These are phyloP conservation scores for Danaus chrysippus DNA, from an alignment of 2,888 invertebrate species.

Conservation along the genomic window DNA sequence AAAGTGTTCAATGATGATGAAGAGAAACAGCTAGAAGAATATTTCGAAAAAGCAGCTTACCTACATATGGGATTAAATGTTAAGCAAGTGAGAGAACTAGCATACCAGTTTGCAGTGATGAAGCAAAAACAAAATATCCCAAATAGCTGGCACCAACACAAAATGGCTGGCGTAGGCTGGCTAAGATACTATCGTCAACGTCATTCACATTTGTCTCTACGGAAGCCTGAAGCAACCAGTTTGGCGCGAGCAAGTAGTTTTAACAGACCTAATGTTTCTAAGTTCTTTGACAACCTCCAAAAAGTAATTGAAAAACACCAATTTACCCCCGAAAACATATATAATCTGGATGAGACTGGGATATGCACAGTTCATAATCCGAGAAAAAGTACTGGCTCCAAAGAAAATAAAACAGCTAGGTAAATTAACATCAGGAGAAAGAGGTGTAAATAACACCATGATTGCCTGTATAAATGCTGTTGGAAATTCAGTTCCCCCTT, in stretches of 20 bases:
- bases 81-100: too few species aligned
- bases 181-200: constrained; percentile 15
- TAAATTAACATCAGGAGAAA: constrained; percentile 24
- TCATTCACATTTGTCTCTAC: constrained; percentile 15
- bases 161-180: constrained; percentile 22
- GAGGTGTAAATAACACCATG: constrained; percentile 23
- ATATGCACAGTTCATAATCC: constrained; percentile 11
- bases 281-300: constrained; percentile 22
- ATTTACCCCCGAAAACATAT: constrained; percentile 19
- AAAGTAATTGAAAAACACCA: constrained; percentile 16
- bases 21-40: too few species aligned
- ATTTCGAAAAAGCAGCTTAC: too few species aligned
- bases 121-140: too few species aligned
- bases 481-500: constrained; percentile 23
- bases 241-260: constrained; percentile 13
- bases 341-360: constrained; percentile 23
- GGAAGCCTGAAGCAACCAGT: constrained; percentile 22
- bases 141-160: constrained; percentile 17
- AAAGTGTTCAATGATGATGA: too few species aligned
- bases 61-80: too few species aligned
- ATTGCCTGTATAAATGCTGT: constrained; percentile 22
- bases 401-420: constrained; percentile 24
- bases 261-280: constrained; percentile 21
- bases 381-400: constrained; percentile 23
- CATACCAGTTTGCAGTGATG: too few species aligned